phyloP scores from a whole-genome alignment of 2,113 vertebrate genomes.

The Brienomyrus longianalis region DNA sequence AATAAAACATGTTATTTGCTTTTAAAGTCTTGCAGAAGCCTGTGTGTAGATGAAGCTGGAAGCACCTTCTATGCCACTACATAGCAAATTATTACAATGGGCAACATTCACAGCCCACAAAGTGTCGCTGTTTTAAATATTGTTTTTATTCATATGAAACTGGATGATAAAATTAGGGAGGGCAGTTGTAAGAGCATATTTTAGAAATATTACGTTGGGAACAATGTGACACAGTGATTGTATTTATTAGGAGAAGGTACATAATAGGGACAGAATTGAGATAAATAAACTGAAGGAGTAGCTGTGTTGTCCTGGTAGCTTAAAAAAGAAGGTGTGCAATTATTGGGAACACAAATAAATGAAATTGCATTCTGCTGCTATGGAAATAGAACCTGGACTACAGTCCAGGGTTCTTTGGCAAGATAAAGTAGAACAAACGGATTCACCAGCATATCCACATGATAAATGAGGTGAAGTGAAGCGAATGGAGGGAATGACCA shows the following conservation, averaged over 20 bases:
- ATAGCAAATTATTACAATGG: background rate
- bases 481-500: background rate
- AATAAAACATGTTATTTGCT: background rate
- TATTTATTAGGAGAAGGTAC: background rate
- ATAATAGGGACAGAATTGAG: background rate
- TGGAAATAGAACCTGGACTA: background rate
- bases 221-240: background rate
- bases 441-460: background rate
- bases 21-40: background rate
- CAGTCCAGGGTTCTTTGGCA: background rate
- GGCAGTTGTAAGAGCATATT: background rate
- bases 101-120: background rate
- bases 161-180: background rate
- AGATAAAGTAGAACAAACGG: background rate
- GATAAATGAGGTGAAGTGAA: background rate
- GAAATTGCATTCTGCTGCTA: background rate
- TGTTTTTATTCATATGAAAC: background rate
- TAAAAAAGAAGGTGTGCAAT: background rate
- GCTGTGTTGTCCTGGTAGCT: background rate
- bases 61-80: background rate
- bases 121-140: background rate
- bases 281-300: background rate
- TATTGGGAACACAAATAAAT: background rate
- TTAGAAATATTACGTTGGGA: background rate
- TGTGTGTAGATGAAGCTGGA: background rate